Evolutionary conservation across 2,797 vertebrate genomes (phyloP).

Genomic region (Loriculus beryllinus): DNA sequence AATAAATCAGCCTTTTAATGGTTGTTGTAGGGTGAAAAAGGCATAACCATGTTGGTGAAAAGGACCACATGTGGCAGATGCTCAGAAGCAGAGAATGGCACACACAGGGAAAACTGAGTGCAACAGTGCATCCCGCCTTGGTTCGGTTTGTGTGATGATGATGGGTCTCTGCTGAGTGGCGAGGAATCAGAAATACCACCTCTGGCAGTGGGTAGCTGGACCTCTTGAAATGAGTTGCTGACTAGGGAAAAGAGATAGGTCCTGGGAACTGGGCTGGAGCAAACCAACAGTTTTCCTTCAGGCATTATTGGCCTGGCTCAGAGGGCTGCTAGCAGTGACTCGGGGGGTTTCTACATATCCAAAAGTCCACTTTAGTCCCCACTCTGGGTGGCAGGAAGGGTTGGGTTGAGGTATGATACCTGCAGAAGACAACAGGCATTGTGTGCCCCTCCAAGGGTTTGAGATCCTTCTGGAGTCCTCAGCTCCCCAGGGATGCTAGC

Average conservation of each 20-base stretch:
- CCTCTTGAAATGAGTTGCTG: neutral
- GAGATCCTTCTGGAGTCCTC: neutral
- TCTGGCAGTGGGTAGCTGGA: neutral
- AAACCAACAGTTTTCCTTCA: neutral
- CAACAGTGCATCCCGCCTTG: neutral
- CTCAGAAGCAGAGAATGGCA: neutral
- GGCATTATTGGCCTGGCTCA: rapidly evolving
- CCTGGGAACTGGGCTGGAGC: neutral
- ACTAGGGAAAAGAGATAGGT: neutral
- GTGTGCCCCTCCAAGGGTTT: neutral
- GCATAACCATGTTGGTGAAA: neutral
- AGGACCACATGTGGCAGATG: neutral
- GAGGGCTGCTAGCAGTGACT: neutral
- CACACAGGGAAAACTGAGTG: rapidly evolving
- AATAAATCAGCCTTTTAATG: neutral
- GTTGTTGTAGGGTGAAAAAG: neutral
- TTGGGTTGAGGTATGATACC: neutral
- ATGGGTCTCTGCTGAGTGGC: neutral
- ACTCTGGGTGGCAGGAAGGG: neutral
- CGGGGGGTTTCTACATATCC: neutral
- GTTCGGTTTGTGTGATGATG: neutral
- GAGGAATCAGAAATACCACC: neutral
- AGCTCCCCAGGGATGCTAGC: neutral
- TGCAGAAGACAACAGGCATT: neutral
- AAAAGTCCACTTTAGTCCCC: neutral